Base-by-base conservation (phyloP, 1,140 invertebrate species). In the Scaptomyza montana region DNA sequence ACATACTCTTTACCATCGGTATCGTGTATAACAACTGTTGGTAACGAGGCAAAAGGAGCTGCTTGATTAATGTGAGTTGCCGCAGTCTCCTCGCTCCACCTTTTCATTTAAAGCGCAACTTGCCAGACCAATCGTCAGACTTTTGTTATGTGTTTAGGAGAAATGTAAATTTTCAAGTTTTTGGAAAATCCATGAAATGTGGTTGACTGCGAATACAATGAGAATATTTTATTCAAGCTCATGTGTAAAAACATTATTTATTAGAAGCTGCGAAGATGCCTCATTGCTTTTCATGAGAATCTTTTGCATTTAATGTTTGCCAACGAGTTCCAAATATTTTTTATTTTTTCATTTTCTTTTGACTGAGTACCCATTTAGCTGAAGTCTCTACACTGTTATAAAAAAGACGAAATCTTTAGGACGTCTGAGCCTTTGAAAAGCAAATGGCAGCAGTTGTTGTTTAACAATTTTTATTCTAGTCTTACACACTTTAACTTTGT, bases 121-220 rank as follows among this genome's bases (percentile, higher is more conserved):
- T 57, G 55, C 61, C 73, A 72, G 72, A 72, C 72, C 72, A 75
- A 72, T 65, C 60, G 61, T 72, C 68, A 60, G 68, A 41, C 33
- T 57, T 57, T 39, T 13, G 33, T 50, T 57, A 36, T 61, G 54
- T 28, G 62, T 12, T 2, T 0, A 9, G 30, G 30, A 30, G 0
- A 63, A 76, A 74, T 56, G 64, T 60, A 71, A 74, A 77, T 74
- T 78, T 78, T 72, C 76, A 71, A 78, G 61, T 72, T 78, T 66
- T 76, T 76, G 57, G 67, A 62, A 78, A 76, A 78, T 78, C 73
- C 67, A 72, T 76, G 73, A 78, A 78, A 78, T 76, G 73, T 78
- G 73, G 76, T 67, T 47, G 30, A 45, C 59, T 62, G 51, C 53
- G 73, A 78, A 62, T 76, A 78, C 73, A 78, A 78, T 76, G 73